Conservation (phyloP, 1,140 invertebrate species). For the Leptoteleia sp. region DNA sequence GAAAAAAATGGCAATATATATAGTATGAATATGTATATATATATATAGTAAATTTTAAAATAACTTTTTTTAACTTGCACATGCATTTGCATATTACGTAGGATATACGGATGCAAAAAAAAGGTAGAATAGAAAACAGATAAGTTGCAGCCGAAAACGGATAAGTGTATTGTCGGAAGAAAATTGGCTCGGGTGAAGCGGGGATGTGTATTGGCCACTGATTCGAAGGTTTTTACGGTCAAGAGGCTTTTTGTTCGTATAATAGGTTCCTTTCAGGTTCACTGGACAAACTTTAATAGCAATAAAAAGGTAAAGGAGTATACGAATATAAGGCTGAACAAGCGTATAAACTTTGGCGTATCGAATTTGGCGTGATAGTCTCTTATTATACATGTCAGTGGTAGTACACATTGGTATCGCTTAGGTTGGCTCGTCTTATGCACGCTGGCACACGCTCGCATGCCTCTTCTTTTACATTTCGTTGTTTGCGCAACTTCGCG, state of each 20-base stretch:
- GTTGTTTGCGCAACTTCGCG: slow-evolving; percentile 22
- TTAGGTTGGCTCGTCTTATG: slow-evolving; percentile 27
- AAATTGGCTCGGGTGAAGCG: slow-evolving; percentile 64
- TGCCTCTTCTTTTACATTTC: slow-evolving; percentile 17
- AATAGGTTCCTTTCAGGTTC: slow-evolving; percentile 48
- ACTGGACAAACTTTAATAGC: slow-evolving; percentile 43
- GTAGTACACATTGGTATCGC: slow-evolving; percentile 5
- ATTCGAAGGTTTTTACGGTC: slow-evolving; percentile 66
- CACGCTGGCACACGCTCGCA: neutral
- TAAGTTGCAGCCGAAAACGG: no score
- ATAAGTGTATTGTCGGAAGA: slow-evolving; percentile 58
- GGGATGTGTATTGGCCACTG: slow-evolving; percentile 63
- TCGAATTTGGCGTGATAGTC: slow-evolving; percentile 36
- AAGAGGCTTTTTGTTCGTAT: slow-evolving; percentile 58
- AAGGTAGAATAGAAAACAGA: no score
- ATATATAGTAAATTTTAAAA: no score
- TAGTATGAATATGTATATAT: no score
- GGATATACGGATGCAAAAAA: neutral
- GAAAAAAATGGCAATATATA: no score
- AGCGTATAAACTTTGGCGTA: slow-evolving; percentile 45
- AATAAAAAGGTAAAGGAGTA: slow-evolving; percentile 53
- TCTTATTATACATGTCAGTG: slow-evolving; percentile 44
- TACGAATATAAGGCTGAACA: no score
- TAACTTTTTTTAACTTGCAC: no score
- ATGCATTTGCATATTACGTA: slow-evolving; percentile 7